These are phyloP conservation scores for Ochropleura plecta DNA, from an alignment of 2,888 invertebrate species.

Conservation along the genomic window DNA sequence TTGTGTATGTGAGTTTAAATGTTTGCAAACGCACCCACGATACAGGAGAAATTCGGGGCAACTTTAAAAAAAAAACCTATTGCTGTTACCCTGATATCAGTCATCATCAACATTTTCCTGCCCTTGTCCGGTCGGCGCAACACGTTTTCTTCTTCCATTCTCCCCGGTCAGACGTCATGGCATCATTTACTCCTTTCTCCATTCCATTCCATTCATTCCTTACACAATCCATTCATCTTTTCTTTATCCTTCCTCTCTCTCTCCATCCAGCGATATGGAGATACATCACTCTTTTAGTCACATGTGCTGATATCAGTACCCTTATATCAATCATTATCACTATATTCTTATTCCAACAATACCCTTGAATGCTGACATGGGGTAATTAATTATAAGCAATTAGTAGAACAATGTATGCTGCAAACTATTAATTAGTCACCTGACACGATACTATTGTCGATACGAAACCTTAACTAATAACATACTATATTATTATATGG, in stretches of 20 bases:
- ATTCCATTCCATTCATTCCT: too few species aligned
- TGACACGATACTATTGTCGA: slow-evolving; percentile 32
- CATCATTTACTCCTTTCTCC: too few species aligned
- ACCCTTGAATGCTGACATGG: slow-evolving; percentile 41
- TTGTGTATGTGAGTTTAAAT: neutral
- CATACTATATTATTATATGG: slow-evolving; percentile 18
- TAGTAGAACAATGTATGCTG: slow-evolving; percentile 41
- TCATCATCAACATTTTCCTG: neutral
- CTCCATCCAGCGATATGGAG: too few species aligned
- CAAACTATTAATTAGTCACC: slow-evolving; percentile 44
- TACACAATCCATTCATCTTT: too few species aligned
- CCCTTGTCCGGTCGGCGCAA: too few species aligned
- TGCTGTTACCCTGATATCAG: neutral
- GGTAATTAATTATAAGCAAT: slow-evolving; percentile 52
- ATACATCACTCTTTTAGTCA: too few species aligned
- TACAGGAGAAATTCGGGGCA: neutral
- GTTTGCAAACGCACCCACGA: neutral
- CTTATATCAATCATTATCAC: slow-evolving; percentile 5
- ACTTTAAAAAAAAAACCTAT: too few species aligned
- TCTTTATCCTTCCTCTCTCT: too few species aligned
- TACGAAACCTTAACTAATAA: slow-evolving; percentile 46
- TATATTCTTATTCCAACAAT: slow-evolving; percentile 27
- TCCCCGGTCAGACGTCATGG: too few species aligned
- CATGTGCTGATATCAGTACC: too few species aligned
- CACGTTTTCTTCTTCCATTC: too few species aligned